Base-by-base conservation (phyloP, 92 coral and sea anemone species). In the Epizoanthus fatuus region DNA sequence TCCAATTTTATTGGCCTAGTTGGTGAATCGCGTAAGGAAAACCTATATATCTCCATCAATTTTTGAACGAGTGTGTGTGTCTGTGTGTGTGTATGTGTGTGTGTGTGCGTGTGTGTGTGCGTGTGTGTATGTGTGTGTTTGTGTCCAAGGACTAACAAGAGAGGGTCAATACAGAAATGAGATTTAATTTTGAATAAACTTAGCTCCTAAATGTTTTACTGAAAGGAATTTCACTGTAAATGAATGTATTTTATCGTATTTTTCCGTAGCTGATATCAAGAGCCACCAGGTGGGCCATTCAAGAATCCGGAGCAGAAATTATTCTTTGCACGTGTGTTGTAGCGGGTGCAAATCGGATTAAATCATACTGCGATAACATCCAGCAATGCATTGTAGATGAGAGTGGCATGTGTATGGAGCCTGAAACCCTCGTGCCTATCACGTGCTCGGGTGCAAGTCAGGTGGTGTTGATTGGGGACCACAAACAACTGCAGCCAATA, bases 361-460 rank as follows among this genome's bases (percentile, higher is more conserved):
- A 13, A 29, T 3, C 15, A 8, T 58, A 75, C 14, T 88, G 90
- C 69, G 49, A 71, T 19, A 72, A 52, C 29, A 74, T 74, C 63
- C 79, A 84, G 81, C 94, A 93, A 44, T 93, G 96, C 76, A 93
- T 93, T 80, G 94, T 93, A 71, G 96, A 93, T 87, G 96, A 93
- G 67, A 91, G 96, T 67, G 94, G 96, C 74, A 93, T 93, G 96
- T 87, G 96, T 75, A 84, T 91, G 87, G 96, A 93, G 65, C 93
- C 94, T 49, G 96, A 93, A 68, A 80, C 96, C 16, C 89, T 93
- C 44, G 87, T 92, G 71, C 95, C 94, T 1, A 93, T 93, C 73
- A 58, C 90, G 83, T 78, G 93, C 49, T 90, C 90, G 6, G 74
- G 90, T 22, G 93, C 93, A 4, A 38, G 79, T 16, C 96, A 93